Base-by-base conservation (phyloP, 2,113 vertebrate species). In the Elachura formosa region DNA sequence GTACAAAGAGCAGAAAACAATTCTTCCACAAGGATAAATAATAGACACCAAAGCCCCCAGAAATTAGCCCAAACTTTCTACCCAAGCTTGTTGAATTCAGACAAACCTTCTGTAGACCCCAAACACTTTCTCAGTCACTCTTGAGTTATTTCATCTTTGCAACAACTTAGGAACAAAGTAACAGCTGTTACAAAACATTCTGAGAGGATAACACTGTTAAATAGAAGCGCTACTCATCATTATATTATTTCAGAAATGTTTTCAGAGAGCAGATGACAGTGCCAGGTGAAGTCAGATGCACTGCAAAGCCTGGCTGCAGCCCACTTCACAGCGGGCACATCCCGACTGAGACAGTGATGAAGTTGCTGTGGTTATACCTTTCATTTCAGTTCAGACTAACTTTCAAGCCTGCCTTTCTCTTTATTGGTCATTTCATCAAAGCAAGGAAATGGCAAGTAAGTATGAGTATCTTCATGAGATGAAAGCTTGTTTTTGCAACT, bases 401-500 rank as follows among this genome's bases (percentile, higher is more conserved):
- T 79, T 66, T 52, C 38, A 74, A 92, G 43, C 12, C n/a, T 71
- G 40, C 4, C 1, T 67, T 87, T 84, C 82, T 68, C 49, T 58
- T 88, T 74, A 93, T 62, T 67, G 5, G 62, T 59, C 61, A 73
- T 38, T 94, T 83, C 74, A 94, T 82, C 71, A 93, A 84, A 84
- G 54, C 62, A 76, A 92, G 24, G 77, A 94, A 94, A 82, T 5
- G 21, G 36, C 63, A 76, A 86, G 22, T 46, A 75, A 89, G 78
- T 89, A 86, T 6, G 3, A 74, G 61, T 18, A 63, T 28, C 48
- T 78, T 63, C 0, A 1, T 5, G 22, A 87, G 62, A 91, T 23
- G 15, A 87, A 95, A 95, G 78, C 34, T 58, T 58, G 41, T 58
- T 84, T 94, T 94, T 73, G n/a, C 77, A 95, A 76, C 45, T 7